Evolutionary conservation across 2,113 vertebrate species (phyloP).

Genomic region (Xenus cinereus): DNA sequence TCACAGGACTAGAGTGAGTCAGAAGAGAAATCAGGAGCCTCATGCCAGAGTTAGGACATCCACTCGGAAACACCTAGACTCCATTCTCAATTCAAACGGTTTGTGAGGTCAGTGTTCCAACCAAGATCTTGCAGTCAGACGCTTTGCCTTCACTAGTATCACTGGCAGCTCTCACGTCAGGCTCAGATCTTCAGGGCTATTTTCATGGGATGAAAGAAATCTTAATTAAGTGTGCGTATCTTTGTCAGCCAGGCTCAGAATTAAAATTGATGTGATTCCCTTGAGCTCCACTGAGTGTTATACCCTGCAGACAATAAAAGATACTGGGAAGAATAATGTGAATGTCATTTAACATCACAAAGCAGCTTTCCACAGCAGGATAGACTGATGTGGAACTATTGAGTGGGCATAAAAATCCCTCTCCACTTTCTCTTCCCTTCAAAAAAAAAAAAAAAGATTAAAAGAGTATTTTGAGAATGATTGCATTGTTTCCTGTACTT

Average conservation of each 20-base stretch:
- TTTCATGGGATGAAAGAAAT: constrained; percentile 33
- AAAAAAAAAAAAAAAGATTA: background rate
- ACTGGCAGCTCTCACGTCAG: background rate
- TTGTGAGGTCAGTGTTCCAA: background rate
- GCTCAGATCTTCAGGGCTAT: background rate
- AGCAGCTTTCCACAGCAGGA: constrained; percentile 10
- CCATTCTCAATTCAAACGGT: background rate
- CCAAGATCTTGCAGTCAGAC: background rate
- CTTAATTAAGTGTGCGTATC: constrained; percentile 51
- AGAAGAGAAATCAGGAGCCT: background rate
- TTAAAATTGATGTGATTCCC: background rate
- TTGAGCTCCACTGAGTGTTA: constrained; percentile 16
- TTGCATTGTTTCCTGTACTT: background rate
- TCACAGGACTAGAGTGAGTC: background rate
- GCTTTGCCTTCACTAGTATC: background rate
- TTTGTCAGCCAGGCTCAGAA: constrained; percentile 39
- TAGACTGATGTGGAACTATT: background rate
- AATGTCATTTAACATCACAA: constrained; percentile 43
- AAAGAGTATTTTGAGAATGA: background rate
- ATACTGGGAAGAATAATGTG: constrained; percentile 3
- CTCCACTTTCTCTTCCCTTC: background rate
- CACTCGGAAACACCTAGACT: background rate
- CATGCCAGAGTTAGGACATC: background rate
- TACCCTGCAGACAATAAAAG: constrained; percentile 17
- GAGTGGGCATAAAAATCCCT: background rate